These are phyloP conservation scores for Meandrina meandrites DNA, from an alignment of 92 coral and sea anemone genomes.

Conservation along the genomic window DNA sequence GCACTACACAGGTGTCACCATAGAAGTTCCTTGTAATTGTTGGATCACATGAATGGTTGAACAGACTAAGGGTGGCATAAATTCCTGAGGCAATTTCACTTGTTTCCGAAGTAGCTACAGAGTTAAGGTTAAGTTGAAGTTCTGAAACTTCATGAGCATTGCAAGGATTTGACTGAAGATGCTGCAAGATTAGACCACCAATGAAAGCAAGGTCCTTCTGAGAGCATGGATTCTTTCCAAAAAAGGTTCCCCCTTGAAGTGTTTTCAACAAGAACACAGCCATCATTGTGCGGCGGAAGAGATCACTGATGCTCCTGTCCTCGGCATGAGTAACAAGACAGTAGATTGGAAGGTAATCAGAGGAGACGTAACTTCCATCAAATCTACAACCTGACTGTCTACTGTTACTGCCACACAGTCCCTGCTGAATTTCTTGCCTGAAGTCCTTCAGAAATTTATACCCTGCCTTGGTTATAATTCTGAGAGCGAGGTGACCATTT, in stretches of 20 bases:
- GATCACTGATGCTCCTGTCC: conserved; percentile 76
- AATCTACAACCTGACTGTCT: conserved; percentile 44
- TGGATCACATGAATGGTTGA: conserved; percentile 97
- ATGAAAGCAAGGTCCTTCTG: conserved; percentile 51
- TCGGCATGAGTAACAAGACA: conserved; percentile 86
- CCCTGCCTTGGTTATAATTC: conserved; percentile 83
- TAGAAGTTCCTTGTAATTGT: conserved; percentile 90
- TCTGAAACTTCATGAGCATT: conserved; percentile 98
- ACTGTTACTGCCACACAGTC: conserved; percentile 13
- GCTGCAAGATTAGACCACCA: conserved; percentile 86
- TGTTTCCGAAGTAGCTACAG: conserved; percentile 90
- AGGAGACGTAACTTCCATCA: conserved; percentile 66
- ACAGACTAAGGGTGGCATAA: conserved; percentile 87
- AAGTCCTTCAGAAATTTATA: conserved; percentile 56
- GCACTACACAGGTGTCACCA: conserved; percentile 91
- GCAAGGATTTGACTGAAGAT: conserved; percentile 91
- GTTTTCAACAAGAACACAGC: conserved; percentile 79
- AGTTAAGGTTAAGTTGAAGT: conserved; percentile 69
- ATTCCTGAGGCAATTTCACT: conserved; percentile 93
- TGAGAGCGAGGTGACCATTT: conserved; percentile 87
- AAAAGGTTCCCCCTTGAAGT: conserved; percentile 67
- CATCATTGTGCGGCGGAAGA: conserved; percentile 83
- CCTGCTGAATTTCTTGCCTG: conserved; percentile 27
- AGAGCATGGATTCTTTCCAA: conserved; percentile 18
- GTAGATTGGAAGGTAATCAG: conserved; percentile 78